A percentile compares a stretch with the other conserved stretches of the same genome.
These are phyloP conservation scores for Agrotis segetum DNA, from an alignment of 2,888 invertebrate genomes.

Conservation along the genomic window DNA sequence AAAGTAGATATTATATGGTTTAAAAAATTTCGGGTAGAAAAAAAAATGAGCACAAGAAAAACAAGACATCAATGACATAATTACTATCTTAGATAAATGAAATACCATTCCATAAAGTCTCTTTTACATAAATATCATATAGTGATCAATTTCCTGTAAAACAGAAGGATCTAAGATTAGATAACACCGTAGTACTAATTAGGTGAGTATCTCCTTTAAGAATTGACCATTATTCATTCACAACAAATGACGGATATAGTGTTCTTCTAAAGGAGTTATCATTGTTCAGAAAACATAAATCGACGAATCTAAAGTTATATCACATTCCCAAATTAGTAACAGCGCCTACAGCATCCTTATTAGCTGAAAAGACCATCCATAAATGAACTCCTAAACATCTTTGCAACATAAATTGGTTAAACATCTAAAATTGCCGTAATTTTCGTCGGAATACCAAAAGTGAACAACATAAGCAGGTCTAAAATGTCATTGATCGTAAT, in stretches of 20 bases:
- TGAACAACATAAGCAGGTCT: slow-evolving; percentile 24
- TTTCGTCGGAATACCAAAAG: slow-evolving; percentile 33
- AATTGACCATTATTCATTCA: no score
- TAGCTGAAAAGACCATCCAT: neutral
- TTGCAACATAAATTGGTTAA: slow-evolving; percentile 1
- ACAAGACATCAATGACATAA: neutral
- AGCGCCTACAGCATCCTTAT: neutral
- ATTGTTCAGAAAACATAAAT: neutral
- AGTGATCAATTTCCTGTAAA: neutral
- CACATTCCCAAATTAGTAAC: slow-evolving; percentile 5
- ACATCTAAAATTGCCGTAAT: slow-evolving; percentile 12
- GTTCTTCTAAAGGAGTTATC: neutral
- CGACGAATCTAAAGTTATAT: slow-evolving; percentile 11
- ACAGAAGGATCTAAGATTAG: neutral
- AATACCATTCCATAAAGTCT: neutral
- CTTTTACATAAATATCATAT: neutral
- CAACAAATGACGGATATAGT: no score
- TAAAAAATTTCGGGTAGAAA: neutral
- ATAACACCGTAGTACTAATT: neutral
- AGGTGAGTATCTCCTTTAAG: no score
- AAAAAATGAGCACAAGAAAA: no score
- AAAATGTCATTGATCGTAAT: slow-evolving; percentile 55
- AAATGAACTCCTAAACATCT: neutral
- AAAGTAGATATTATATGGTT: neutral
- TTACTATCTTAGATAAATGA: neutral